A percentile compares a stretch with the other conserved stretches of the same genome.
These are phyloP conservation scores for Nycticryphes semicollaris DNA, from an alignment of 2,113 vertebrate species.

Conservation along the genomic window DNA sequence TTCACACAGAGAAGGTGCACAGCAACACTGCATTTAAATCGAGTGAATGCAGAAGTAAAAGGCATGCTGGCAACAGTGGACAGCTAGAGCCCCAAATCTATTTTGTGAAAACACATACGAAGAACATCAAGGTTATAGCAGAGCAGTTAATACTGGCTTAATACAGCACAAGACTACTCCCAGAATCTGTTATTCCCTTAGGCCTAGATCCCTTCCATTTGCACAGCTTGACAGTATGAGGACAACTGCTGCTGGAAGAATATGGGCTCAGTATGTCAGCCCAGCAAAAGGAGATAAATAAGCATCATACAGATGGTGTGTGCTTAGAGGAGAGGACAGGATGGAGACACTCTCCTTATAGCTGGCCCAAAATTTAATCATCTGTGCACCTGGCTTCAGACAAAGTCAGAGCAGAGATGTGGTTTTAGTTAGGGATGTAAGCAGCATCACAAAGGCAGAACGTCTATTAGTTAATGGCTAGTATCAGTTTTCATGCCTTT, in stretches of 20 bases:
- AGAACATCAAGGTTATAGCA: not conserved
- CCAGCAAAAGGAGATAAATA: slow-evolving; percentile 4
- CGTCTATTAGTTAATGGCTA: slow-evolving; percentile 81
- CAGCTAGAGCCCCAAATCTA: not conserved
- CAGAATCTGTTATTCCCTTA: not conserved
- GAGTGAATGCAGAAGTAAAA: not conserved
- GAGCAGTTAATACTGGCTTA: not conserved
- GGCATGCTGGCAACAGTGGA: not conserved
- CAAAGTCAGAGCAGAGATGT: slow-evolving; percentile 80
- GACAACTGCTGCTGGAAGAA: slow-evolving; percentile 26
- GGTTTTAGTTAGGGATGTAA: slow-evolving; percentile 93
- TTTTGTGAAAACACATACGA: not conserved
- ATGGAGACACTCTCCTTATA: slow-evolving; percentile 27
- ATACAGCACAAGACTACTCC: not conserved
- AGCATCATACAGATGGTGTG: slow-evolving; percentile 36
- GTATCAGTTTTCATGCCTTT: slow-evolving; percentile 96
- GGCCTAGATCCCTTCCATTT: slow-evolving; percentile 8
- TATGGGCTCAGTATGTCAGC: slow-evolving; percentile 31
- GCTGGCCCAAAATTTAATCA: slow-evolving; percentile 76
- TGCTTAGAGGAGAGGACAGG: slow-evolving; percentile 35
- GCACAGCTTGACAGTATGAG: not conserved
- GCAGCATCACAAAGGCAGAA: slow-evolving; percentile 84
- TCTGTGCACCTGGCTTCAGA: slow-evolving; percentile 81
- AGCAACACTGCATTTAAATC: not conserved
- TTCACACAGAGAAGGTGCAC: not conserved